Evolutionary conservation across 2,888 invertebrate species (phyloP), one percentile per base, ranked within the genome.

Genomic region (Coenonympha arcania): DNA sequence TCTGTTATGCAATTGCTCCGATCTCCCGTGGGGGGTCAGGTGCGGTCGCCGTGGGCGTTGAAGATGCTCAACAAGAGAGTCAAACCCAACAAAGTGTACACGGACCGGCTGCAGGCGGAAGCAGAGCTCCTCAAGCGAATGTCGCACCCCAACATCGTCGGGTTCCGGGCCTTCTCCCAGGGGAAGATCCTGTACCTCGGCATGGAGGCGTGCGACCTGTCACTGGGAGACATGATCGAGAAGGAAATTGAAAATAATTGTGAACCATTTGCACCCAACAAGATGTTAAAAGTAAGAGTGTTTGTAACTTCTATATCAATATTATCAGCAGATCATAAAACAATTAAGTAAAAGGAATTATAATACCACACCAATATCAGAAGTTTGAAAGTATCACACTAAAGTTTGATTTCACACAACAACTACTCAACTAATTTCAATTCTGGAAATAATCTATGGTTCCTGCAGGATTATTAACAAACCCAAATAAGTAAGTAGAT

Each of bases 41-140:
- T 87, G 0, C 87, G 90, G n/a, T 95, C 95, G 0, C 95, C 95
- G 0, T 95, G 95, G 95, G 95, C 95, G 0, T 83, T 95, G 0
- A 95, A 95, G 69, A 91, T 93, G 75, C 69, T 94, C 1, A 89
- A 88, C 58, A 87, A 83, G 42, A 74, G 75, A 2, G 80, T 83
- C 13, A 86, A 85, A 59, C 86, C 86, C 0, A 72, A 71, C 52
- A 68, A 65, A 59, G 77, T 80, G 0, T 82, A 80, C 56, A 83
- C 87, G 2, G 80, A 88, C 15, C 88, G 94, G 1, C 79, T 95
- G 31, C 79, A 88, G 53, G 82, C 87, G 0, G 95, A 95, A 74
- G 95, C 94, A 0, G 88, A 90, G 15, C 84, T 95, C 37, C 79
- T 95, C 11, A 76, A 87, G 66, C 79, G 70, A 30, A 88, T 95